phyloP scores from a whole-genome alignment of 2,888 invertebrate species.

The Bhutanitis thaidina region DNA sequence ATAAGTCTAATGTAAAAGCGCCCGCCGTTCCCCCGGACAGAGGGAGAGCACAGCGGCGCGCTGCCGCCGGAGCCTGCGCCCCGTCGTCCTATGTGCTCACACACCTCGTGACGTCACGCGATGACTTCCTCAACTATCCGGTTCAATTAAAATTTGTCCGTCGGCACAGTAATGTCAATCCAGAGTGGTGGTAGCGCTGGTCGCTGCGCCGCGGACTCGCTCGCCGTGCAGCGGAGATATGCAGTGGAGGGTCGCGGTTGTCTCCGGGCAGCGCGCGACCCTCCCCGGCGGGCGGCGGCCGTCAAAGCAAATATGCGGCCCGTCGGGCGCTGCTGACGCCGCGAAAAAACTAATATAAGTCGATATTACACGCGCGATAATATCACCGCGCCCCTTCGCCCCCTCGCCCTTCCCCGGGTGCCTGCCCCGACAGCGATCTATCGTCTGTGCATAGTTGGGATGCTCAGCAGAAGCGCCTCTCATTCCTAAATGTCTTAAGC shows the following conservation, averaged over 20 bases:
- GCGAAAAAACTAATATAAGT: slow-evolving; percentile 74
- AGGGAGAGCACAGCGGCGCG: not conserved
- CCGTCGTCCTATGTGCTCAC: not conserved
- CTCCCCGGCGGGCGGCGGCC: slow-evolving; percentile 24
- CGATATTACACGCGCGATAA: slow-evolving; percentile 58
- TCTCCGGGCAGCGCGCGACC: slow-evolving; percentile 9
- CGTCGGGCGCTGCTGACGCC: slow-evolving; percentile 42
- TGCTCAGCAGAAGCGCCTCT: slow-evolving; percentile 2
- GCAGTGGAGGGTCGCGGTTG: slow-evolving; percentile 3
- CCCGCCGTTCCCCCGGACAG: not conserved
- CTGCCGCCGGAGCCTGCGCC: not conserved
- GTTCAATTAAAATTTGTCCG: not conserved
- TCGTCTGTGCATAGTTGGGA: slow-evolving; percentile 15
- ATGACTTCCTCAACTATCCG: not conserved
- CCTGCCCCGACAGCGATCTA: slow-evolving; percentile 2
- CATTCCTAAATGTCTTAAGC: slow-evolving; percentile 12
- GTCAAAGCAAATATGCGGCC: slow-evolving; percentile 29
- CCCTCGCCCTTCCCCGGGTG: slow-evolving; percentile 17
- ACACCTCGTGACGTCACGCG: not conserved
- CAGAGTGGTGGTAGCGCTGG: not conserved
- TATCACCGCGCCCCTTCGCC: slow-evolving; percentile 31
- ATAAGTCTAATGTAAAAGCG: no score
- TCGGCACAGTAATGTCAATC: no score
- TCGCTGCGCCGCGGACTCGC: not conserved
- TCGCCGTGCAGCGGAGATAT: not conserved